Evolutionary conservation across 2,888 invertebrate genomes (phyloP).

Genomic region (Willowsia nigromaculata): DNA sequence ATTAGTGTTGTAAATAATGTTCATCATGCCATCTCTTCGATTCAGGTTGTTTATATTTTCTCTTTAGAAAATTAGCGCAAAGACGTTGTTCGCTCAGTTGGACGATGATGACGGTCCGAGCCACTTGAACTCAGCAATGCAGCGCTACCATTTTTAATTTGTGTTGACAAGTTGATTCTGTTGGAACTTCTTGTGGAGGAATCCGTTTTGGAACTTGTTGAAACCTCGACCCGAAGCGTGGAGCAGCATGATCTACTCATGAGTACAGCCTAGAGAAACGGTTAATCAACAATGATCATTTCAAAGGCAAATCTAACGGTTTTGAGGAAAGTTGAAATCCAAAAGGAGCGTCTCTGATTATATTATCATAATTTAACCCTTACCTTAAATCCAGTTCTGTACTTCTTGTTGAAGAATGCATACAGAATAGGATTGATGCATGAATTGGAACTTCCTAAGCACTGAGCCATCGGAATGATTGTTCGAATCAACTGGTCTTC

Average conservation of each 20-base stretch:
- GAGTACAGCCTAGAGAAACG: slow-evolving; percentile 80
- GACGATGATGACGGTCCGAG: slow-evolving; percentile 45
- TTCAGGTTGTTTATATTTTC: too few relatives aligned
- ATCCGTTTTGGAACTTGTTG: slow-evolving; percentile 73
- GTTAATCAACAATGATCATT: slow-evolving; percentile 1
- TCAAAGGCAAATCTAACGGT: too few relatives aligned
- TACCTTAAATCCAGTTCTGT: slow-evolving; percentile 82
- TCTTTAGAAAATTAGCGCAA: slow-evolving; percentile 8
- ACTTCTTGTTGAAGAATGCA: slow-evolving; percentile 83
- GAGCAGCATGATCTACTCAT: slow-evolving; percentile 81
- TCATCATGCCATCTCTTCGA: too few relatives aligned
- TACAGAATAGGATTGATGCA: slow-evolving; percentile 84
- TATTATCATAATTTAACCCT: background rate
- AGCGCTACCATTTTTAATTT: slow-evolving; percentile 65
- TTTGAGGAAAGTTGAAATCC: background rate
- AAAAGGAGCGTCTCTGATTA: background rate
- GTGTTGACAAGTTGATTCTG: slow-evolving; percentile 75
- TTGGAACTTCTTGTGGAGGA: slow-evolving; percentile 78
- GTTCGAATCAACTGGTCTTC: slow-evolving; percentile 80
- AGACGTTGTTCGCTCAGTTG: slow-evolving; percentile 54
- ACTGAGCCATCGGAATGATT: slow-evolving; percentile 82
- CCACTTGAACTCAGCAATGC: slow-evolving; percentile 56
- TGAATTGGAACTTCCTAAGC: slow-evolving; percentile 83
- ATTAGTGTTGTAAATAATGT: too few relatives aligned
- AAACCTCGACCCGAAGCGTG: slow-evolving; percentile 75